These are phyloP conservation scores for Globodera rostochiensis DNA, from an alignment of 1,140 invertebrate species.

Conservation along the genomic window DNA sequence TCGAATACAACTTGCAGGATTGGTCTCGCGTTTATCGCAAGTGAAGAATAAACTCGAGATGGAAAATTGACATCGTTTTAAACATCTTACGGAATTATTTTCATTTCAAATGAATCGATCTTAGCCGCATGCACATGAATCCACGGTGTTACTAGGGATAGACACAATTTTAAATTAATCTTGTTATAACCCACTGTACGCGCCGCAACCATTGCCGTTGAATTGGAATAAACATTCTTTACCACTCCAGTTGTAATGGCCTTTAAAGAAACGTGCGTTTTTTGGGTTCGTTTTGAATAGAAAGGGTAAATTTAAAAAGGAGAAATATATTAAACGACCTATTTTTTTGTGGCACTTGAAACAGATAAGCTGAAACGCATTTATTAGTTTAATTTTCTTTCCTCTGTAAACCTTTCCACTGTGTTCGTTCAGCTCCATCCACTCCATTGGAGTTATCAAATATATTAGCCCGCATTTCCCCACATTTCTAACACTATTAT, in stretches of 20 bases:
- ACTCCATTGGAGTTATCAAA: conserved; percentile 58
- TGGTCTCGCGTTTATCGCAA: conserved; percentile 32
- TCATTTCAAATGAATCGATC: conserved; percentile 41
- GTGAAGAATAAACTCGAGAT: conserved; percentile 26
- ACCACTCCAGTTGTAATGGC: conserved; percentile 40
- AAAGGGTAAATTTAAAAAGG: no score
- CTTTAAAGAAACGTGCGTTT: conserved; percentile 8
- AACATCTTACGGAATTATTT: conserved; percentile 1
- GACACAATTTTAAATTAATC: not conserved
- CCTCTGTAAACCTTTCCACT: conserved; percentile 49
- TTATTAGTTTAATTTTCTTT: not conserved
- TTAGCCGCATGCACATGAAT: conserved; percentile 55
- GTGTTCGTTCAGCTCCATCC: conserved; percentile 49
- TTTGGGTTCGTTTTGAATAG: no score
- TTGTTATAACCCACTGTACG: conserved; percentile 37
- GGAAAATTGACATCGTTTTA: not conserved
- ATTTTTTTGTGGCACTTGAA: conserved; percentile 54
- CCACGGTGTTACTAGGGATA: conserved; percentile 51
- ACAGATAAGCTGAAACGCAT: conserved; percentile 50
- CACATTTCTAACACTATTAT: not conserved
- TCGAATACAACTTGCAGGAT: conserved; percentile 38
- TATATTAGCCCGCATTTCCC: conserved; percentile 44
- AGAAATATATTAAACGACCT: conserved; percentile 36
- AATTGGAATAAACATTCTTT: conserved; percentile 37
- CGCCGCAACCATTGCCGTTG: conserved; percentile 31